Percentiles rank a stretch among this genome's conserved stretches.
These are phyloP conservation scores for Cotesia chilonis DNA, from an alignment of 1,140 invertebrate species.

Conservation along the genomic window DNA sequence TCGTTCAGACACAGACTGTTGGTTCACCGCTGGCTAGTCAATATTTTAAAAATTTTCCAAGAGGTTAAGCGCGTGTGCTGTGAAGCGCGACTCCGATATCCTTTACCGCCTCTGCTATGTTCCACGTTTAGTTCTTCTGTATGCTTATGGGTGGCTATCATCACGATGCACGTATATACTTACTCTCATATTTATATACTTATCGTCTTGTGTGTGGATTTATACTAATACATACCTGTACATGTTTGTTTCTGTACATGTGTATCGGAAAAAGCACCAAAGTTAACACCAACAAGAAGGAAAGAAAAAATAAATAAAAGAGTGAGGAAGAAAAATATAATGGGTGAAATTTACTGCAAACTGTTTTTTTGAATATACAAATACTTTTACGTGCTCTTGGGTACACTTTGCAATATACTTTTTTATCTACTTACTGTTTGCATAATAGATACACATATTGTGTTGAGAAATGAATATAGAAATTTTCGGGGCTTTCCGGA, in stretches of 20 bases:
- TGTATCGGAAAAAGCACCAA: too few relatives aligned
- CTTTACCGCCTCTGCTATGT: neutral
- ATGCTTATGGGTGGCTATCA: constrained; percentile 14
- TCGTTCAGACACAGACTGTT: neutral
- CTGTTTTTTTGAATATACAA: constrained; percentile 29
- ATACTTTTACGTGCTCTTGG: too few relatives aligned
- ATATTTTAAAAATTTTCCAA: constrained; percentile 44
- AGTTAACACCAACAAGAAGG: too few relatives aligned
- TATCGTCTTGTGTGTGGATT: constrained; percentile 8
- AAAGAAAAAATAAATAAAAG: too few relatives aligned
- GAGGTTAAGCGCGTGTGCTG: constrained; percentile 36
- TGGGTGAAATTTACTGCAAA: constrained; percentile 41
- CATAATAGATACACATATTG: too few relatives aligned
- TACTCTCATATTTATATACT: too few relatives aligned
- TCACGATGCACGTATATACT: neutral
- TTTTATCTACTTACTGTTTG: neutral
- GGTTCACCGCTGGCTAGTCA: constrained; percentile 11
- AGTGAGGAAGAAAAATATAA: constrained; percentile 10
- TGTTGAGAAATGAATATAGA: constrained; percentile 3
- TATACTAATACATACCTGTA: constrained; percentile 12
- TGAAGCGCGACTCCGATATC: constrained; percentile 37
- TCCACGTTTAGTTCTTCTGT: constrained; percentile 11
- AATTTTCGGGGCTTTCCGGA: neutral
- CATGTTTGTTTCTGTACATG: neutral
- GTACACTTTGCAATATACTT: constrained; percentile 33